A percentile compares a stretch with the other conserved stretches of the same genome.
Evolutionary conservation across 1,140 invertebrate species (phyloP).

Genomic region (Trichonephila clavata): DNA sequence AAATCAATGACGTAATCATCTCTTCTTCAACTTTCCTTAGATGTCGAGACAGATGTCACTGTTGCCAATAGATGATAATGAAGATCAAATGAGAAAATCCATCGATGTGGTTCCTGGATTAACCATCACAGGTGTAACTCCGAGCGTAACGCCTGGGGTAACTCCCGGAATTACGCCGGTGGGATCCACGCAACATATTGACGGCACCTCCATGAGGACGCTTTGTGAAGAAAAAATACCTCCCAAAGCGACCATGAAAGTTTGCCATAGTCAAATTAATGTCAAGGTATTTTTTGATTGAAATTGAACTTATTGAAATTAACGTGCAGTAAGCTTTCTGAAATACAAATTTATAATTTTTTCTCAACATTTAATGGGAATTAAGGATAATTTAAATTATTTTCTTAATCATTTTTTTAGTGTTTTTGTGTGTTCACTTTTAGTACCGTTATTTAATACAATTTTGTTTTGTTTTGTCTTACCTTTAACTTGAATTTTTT

Average conservation of each 20-base stretch:
- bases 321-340: no score
- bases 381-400: no score
- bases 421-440: no score
- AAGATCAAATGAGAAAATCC: constrained; percentile 50
- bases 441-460: no score
- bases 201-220: constrained; percentile 33
- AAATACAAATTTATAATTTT: no score
- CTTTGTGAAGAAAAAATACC: not conserved
- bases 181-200: not conserved
- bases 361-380: no score
- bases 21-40: not conserved
- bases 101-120: constrained; percentile 49
- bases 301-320: no score
- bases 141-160: no score
- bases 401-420: no score
- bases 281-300: constrained; percentile 36
- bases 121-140: constrained; percentile 1
- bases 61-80: not conserved
- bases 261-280: constrained; percentile 58
- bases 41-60: constrained; percentile 6
- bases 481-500: no score
- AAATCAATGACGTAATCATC: no score
- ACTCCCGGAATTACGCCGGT: not conserved
- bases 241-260: not conserved
- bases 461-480: no score